Conservation (phyloP, 2,888 invertebrate species). For the Galeruca laticollis region DNA sequence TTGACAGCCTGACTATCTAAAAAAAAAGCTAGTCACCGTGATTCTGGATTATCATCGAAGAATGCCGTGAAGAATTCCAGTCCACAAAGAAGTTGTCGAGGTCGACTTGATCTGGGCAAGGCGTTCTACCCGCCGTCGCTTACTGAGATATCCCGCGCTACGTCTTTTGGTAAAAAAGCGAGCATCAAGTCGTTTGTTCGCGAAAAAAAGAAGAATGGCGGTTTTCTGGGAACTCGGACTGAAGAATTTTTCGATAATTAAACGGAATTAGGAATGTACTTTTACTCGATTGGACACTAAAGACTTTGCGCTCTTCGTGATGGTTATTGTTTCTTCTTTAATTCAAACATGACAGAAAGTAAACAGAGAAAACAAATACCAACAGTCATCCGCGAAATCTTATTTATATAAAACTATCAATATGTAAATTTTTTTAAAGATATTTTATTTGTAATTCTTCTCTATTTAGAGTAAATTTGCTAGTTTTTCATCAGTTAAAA, state of each 20-base stretch:
- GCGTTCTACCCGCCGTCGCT: slow-evolving; percentile 46
- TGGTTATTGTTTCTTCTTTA: slow-evolving; percentile 5
- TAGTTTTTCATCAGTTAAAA: too few relatives aligned
- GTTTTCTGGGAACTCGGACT: slow-evolving; percentile 30
- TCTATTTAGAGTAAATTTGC: too few relatives aligned
- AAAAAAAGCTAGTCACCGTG: slow-evolving; percentile 58
- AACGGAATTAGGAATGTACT: slow-evolving; percentile 31
- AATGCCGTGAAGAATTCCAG: slow-evolving; percentile 58
- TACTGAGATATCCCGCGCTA: slow-evolving; percentile 34
- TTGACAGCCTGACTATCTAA: slow-evolving; percentile 52
- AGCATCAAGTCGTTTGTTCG: slow-evolving; percentile 31
- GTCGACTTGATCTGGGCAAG: slow-evolving; percentile 34
- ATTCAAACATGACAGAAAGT: neutral
- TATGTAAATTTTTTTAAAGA: too few relatives aligned
- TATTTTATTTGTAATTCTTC: too few relatives aligned
- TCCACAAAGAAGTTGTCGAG: slow-evolving; percentile 46
- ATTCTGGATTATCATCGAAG: slow-evolving; percentile 61
- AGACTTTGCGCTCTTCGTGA: slow-evolving; percentile 23
- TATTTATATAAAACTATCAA: too few relatives aligned
- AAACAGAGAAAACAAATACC: neutral
- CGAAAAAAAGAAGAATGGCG: slow-evolving; percentile 35
- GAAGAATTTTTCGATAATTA: slow-evolving; percentile 34
- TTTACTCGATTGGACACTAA: slow-evolving; percentile 26
- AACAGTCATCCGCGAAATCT: too few relatives aligned
- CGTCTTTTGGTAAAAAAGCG: slow-evolving; percentile 37